Conservation (phyloP, 2,797 vertebrate species). For the Esox masquinongy region DNA sequence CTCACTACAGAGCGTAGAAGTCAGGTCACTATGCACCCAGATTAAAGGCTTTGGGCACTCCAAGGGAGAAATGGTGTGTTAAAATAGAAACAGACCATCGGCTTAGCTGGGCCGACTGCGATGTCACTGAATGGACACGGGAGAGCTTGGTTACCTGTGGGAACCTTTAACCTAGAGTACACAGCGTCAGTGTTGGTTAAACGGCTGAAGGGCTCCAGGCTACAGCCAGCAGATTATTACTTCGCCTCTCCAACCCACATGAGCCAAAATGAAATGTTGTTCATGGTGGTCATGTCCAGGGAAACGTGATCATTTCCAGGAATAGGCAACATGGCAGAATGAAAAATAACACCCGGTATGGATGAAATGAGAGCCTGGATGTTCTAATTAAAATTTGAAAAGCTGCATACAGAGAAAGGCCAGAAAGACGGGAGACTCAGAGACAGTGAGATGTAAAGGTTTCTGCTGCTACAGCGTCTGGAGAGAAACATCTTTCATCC, state of each 20-base stretch:
- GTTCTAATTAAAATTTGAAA: constrained; percentile 28
- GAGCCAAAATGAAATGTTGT: constrained; percentile 2
- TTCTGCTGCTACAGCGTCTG: constrained; percentile 8
- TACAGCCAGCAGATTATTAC: not conserved
- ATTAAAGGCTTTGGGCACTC: constrained; percentile 29
- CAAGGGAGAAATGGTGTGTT: constrained; percentile 18
- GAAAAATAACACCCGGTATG: constrained; percentile 9
- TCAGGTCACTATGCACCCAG: constrained; percentile 16
- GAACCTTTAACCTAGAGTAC: not conserved
- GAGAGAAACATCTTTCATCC: constrained; percentile 21
- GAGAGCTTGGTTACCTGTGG: constrained; percentile 5
- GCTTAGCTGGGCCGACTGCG: constrained; percentile 15
- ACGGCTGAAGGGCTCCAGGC: not conserved
- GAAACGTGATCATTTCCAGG: constrained; percentile 8
- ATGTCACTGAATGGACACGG: constrained; percentile 12
- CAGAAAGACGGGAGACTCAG: not conserved
- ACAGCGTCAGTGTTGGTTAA: not conserved
- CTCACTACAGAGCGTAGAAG: constrained; percentile 4
- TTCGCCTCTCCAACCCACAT: constrained; percentile 16
- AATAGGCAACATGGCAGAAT: not conserved
- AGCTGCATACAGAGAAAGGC: not conserved
- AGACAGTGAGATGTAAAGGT: constrained; percentile 1
- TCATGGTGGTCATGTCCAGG: constrained; percentile 1
- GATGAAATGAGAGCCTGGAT: not conserved
- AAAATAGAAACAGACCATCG: constrained; percentile 25